These are phyloP conservation scores for Callyntrura guangdongensis DNA, from an alignment of 2,888 invertebrate genomes.

Conservation along the genomic window DNA sequence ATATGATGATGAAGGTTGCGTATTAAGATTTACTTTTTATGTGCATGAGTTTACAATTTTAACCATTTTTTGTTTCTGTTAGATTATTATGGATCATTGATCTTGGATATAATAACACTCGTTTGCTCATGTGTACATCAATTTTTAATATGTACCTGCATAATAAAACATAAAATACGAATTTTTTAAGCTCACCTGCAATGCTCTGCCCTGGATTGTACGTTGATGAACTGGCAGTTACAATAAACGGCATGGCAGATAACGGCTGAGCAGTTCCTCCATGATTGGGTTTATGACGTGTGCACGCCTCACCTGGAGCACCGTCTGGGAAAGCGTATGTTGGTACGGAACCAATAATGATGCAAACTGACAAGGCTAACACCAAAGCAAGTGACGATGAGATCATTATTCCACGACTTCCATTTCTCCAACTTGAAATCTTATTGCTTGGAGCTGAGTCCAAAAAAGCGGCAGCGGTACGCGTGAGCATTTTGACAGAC, in stretches of 20 bases:
- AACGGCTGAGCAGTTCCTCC: slow-evolving; percentile 83
- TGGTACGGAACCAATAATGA: slow-evolving; percentile 59
- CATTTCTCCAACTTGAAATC: slow-evolving; percentile 58
- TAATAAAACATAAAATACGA: not conserved
- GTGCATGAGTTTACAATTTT: too few relatives aligned
- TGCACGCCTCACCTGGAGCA: slow-evolving; percentile 83
- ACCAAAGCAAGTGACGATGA: slow-evolving; percentile 62
- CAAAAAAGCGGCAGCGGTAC: not conserved
- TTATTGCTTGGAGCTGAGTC: slow-evolving; percentile 52
- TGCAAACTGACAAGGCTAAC: slow-evolving; percentile 64
- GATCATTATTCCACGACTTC: slow-evolving; percentile 73
- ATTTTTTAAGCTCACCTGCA: slow-evolving; percentile 77
- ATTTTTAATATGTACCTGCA: not conserved
- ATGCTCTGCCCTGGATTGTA: slow-evolving; percentile 81
- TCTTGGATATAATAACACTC: too few relatives aligned
- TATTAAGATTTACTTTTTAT: too few relatives aligned
- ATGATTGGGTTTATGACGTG: slow-evolving; percentile 83
- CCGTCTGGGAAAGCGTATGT: slow-evolving; percentile 82
- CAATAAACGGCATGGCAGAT: slow-evolving; percentile 81
- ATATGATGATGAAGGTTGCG: too few relatives aligned
- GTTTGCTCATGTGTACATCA: too few relatives aligned
- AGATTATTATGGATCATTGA: too few relatives aligned
- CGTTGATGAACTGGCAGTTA: slow-evolving; percentile 81
- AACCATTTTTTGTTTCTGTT: too few relatives aligned
- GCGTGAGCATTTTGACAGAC: not conserved